phyloP scores from a whole-genome alignment of 2,113 vertebrate species.

The Anoplopoma fimbria region DNA sequence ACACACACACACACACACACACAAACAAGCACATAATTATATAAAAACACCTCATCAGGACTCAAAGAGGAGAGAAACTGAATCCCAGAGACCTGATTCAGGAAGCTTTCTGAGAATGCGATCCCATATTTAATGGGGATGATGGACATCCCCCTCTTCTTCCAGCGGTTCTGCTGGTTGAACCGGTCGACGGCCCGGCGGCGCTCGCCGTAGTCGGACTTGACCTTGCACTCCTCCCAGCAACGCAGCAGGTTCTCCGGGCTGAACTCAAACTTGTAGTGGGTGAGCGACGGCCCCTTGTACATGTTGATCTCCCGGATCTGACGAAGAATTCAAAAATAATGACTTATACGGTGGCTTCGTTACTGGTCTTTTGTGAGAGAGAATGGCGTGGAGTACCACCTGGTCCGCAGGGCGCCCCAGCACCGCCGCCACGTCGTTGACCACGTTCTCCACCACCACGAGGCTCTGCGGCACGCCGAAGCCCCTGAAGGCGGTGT shows the following conservation, averaged over 20 bases:
- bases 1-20: constrained; percentile 3
- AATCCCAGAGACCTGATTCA: constrained; percentile 85
- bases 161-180: constrained; percentile 87
- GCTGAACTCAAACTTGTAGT: constrained; percentile 86
- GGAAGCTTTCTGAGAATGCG: constrained; percentile 78
- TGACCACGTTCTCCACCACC: constrained; percentile 85
- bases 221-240: constrained; percentile 87
- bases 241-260: constrained; percentile 83
- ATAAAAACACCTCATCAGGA: too few species aligned
- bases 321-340: constrained; percentile 58
- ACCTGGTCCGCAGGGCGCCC: constrained; percentile 84
- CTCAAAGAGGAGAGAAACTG: too few species aligned
- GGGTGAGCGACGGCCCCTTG: constrained; percentile 78
- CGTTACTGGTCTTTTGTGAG: too few species aligned
- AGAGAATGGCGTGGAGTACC: accelerated
- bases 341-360: too few species aligned
- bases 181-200: constrained; percentile 79
- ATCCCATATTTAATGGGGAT: constrained; percentile 89
- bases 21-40: too few species aligned
- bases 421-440: constrained; percentile 84
- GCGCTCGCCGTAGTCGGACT: constrained; percentile 72
- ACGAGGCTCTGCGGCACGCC: constrained; percentile 86
- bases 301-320: constrained; percentile 89
- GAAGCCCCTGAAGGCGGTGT: constrained; percentile 88
- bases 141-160: constrained; percentile 87